Evolutionary conservation across 1,140 invertebrate genomes (phyloP), one percentile per base, ranked within the genome.

Genomic region (Ephestia elutella): DNA sequence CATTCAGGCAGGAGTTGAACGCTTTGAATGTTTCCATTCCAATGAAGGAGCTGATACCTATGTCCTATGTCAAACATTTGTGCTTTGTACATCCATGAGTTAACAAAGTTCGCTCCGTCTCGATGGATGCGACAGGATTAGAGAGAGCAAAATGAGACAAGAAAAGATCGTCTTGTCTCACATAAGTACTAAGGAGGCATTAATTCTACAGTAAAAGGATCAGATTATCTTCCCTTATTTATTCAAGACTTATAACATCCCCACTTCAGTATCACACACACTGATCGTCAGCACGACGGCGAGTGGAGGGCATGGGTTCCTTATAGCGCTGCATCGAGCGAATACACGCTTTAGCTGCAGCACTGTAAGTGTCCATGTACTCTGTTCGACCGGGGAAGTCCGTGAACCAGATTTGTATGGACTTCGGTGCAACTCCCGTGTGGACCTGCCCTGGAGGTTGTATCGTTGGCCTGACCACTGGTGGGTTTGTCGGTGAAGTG

Each of bases 341-440:
- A 76, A 92, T 90, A 55, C 91, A 90, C 2, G 86, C 89, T 49
- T 91, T 75, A 0, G 90, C 92, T 4, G 90, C 80, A 13, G 90
- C 90, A 35, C 90, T 90, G 50, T 91, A 89, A 0, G 87, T 90
- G 60, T 92, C 91, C 80, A 90, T 88, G 54, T 92, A 93, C 61
- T 92, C 92, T 0, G 91, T 90, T 11, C 87, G 74, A 5, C 91
- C 91, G 0, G 90, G 90, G 58, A 84, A 89, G 8, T 86, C 86
- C 3, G 79, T 78, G 54, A 89, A 90, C 89, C 90, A 92, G 4
- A 78, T 73, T n/a, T 81, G 74, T 15, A 90, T 74, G 7, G 76
- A 75, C 56, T 86, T 75, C 17, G 90, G 86, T 2, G 67, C 58
- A 0, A 86, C 78, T 0, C 82, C 81, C 1, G 80, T 86, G 57